Percentiles rank a stretch among this genome's conserved stretches.
These are phyloP conservation scores for Drosophila burlai DNA, from an alignment of 1,140 invertebrate genomes.

Conservation along the genomic window DNA sequence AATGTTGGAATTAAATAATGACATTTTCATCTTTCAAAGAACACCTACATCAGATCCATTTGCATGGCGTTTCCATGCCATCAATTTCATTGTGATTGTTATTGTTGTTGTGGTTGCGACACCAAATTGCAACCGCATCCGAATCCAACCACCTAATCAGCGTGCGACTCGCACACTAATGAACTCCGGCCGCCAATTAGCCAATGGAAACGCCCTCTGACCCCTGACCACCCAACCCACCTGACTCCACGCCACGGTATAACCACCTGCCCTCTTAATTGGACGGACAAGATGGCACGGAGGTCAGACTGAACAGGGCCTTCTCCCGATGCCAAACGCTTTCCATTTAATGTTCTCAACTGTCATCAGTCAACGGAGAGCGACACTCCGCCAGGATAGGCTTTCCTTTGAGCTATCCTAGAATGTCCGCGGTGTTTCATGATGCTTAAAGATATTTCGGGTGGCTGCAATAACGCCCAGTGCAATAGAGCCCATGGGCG, in stretches of 20 bases:
- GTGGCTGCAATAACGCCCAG: too few relatives aligned
- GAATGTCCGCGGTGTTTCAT: not conserved
- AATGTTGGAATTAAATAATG: too few relatives aligned
- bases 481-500: too few relatives aligned
- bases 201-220: constrained; percentile 17
- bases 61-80: constrained; percentile 19
- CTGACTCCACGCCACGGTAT: not conserved
- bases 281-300: constrained; percentile 17
- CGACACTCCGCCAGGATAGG: not conserved
- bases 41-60: constrained; percentile 14
- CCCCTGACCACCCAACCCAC: not conserved
- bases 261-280: constrained; percentile 16
- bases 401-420: constrained; percentile 9
- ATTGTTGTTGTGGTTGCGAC: constrained; percentile 51
- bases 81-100: constrained; percentile 35
- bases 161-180: constrained; percentile 53
- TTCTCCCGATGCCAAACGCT: not conserved
- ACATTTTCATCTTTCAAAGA: constrained; percentile 5
- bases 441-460: too few relatives aligned
- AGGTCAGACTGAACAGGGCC: not conserved
- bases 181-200: constrained; percentile 62
- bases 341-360: constrained; percentile 14
- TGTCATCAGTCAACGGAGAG: constrained; percentile 28
- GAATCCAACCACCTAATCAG: constrained; percentile 56
- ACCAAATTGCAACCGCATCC: constrained; percentile 58